Evolutionary conservation across 1,140 invertebrate species (phyloP).

Genomic region (Drosophila yakuba): DNA sequence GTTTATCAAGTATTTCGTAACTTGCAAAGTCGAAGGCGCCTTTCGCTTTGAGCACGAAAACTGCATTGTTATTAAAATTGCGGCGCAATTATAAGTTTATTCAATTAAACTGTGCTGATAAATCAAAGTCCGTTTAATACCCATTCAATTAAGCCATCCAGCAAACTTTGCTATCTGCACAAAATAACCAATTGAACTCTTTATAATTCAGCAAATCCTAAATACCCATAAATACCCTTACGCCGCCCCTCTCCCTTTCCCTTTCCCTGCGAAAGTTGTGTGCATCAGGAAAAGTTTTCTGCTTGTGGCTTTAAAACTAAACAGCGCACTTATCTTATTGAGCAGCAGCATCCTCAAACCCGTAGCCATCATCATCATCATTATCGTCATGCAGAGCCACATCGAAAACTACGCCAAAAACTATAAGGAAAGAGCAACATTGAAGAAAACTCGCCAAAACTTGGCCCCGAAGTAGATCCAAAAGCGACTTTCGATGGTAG

Average conservation of each 20-base stretch:
- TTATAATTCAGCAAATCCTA: slow-evolving; percentile 38
- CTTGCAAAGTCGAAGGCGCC: no score
- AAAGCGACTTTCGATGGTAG: slow-evolving; percentile 50
- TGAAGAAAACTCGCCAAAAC: slow-evolving; percentile 62
- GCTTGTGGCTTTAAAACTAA: slow-evolving; percentile 79
- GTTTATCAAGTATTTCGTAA: neutral
- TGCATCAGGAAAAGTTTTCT: slow-evolving; percentile 64
- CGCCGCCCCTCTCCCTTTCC: neutral
- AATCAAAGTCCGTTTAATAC: slow-evolving; percentile 34
- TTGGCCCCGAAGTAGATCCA: slow-evolving; percentile 20
- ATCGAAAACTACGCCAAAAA: slow-evolving; percentile 70
- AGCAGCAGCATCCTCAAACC: slow-evolving; percentile 51
- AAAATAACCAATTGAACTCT: slow-evolving; percentile 41
- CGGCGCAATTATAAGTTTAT: neutral
- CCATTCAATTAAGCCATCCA: slow-evolving; percentile 34
- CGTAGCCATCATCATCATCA: slow-evolving; percentile 45
- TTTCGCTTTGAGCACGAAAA: neutral
- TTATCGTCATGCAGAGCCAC: slow-evolving; percentile 27
- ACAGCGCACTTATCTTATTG: slow-evolving; percentile 80
- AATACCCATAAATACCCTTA: slow-evolving; percentile 51
- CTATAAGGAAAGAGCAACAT: slow-evolving; percentile 60
- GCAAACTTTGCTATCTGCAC: slow-evolving; percentile 21
- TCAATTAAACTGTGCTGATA: slow-evolving; percentile 17
- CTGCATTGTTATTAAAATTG: neutral
- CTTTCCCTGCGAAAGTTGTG: slow-evolving; percentile 24